Evolutionary conservation across 2,888 invertebrate species (phyloP).

Genomic region (Epicampocera succincta): DNA sequence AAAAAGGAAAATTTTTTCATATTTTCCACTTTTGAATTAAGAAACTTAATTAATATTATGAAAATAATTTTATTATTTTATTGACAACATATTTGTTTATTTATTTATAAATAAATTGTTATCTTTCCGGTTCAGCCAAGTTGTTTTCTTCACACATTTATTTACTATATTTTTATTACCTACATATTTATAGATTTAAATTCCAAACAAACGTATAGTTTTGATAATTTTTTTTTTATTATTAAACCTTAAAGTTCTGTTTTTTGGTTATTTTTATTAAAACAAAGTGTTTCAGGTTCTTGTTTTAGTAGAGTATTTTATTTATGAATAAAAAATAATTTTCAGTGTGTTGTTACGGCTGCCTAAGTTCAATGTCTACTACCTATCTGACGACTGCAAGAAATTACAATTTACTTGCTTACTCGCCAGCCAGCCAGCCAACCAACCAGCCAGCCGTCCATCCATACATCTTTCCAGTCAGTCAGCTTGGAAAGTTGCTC

Average conservation of each 20-base stretch:
- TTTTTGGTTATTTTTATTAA: constrained; percentile 40
- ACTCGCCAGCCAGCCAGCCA: constrained; percentile 21
- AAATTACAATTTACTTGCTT: constrained; percentile 64
- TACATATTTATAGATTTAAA: constrained; percentile 12
- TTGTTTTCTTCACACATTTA: constrained; percentile 25
- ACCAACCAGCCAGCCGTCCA: constrained; percentile 7
- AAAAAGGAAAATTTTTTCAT: constrained; percentile 46
- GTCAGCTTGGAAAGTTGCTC: constrained; percentile 37
- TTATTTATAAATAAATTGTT: constrained; percentile 25
- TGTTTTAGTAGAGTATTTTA: constrained; percentile 50
- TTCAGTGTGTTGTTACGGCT: constrained; percentile 59
- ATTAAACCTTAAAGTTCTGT: constrained; percentile 30
- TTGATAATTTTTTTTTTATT: constrained; percentile 25
- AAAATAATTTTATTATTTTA: constrained; percentile 38
- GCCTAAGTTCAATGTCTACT: constrained; percentile 71
- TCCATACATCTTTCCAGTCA: constrained; percentile 45
- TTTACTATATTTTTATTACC: constrained; percentile 19
- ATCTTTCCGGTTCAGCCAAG: constrained; percentile 69
- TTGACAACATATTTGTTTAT: background rate
- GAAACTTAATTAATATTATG: constrained; percentile 18
- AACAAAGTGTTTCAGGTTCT: constrained; percentile 43
- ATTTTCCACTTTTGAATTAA: constrained; percentile 23
- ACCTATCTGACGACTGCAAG: constrained; percentile 69
- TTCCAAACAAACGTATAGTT: background rate
- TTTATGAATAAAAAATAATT: constrained; percentile 54